A percentile compares a stretch with the other conserved stretches of the same genome.
phyloP scores from a whole-genome alignment of 2,113 vertebrate genomes.

The Sclerurus mexicanus region DNA sequence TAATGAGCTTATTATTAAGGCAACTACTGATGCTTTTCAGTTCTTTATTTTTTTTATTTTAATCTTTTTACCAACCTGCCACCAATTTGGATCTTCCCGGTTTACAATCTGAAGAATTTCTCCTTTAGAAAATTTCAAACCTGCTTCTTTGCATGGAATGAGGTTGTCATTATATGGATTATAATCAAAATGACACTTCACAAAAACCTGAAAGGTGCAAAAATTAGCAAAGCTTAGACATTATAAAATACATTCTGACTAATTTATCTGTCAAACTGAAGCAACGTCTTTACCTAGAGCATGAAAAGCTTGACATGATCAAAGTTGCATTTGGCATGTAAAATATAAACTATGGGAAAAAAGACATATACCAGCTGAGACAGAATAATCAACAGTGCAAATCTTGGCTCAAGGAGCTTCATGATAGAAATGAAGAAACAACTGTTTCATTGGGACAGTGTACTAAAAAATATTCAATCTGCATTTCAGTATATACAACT shows the following conservation, averaged over 20 bases:
- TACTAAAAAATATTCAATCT: neutral
- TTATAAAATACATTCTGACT: neutral
- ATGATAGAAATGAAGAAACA: neutral
- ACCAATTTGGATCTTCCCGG: slow-evolving; percentile 97
- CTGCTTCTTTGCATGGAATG: slow-evolving; percentile 98
- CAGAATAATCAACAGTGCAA: neutral
- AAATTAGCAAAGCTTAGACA: slow-evolving; percentile 43
- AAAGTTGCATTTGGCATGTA: neutral
- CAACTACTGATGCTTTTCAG: neutral
- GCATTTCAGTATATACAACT: neutral
- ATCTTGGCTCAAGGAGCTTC: neutral
- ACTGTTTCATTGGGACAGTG: neutral
- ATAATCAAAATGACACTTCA: slow-evolving; percentile 97
- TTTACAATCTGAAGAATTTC: slow-evolving; percentile 97
- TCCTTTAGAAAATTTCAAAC: slow-evolving; percentile 92
- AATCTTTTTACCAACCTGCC: slow-evolving; percentile 85
- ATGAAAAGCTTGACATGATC: neutral
- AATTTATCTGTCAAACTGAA: slow-evolving; percentile 17
- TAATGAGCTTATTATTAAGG: neutral
- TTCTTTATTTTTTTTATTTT: neutral
- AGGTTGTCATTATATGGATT: slow-evolving; percentile 93
- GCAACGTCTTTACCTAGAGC: neutral
- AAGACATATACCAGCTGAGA: neutral
- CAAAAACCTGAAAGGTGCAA: slow-evolving; percentile 83
- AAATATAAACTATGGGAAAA: neutral